A percentile compares a stretch with the other conserved stretches of the same genome.
Conservation (phyloP, 1,140 invertebrate genomes). For the Drosophila sucinea region DNA sequence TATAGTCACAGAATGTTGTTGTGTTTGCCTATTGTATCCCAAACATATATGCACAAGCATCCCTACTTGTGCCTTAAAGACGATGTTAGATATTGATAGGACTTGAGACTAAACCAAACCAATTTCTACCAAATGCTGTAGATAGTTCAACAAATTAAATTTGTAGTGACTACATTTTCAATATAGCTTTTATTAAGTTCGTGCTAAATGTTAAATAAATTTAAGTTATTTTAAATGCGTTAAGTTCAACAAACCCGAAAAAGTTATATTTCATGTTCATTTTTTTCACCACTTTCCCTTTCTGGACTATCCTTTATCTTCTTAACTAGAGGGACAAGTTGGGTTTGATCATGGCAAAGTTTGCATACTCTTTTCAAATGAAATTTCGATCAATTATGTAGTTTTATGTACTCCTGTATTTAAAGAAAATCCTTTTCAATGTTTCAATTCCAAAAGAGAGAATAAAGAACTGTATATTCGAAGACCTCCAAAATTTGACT, state of each 20-base stretch:
- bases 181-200: no score
- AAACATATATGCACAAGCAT: background rate
- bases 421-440: no score
- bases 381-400: no score
- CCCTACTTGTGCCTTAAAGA: background rate
- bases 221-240: background rate
- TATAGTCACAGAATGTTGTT: background rate
- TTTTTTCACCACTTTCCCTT: no score
- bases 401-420: no score
- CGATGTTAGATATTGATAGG: background rate
- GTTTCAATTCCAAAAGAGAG: no score
- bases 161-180: background rate
- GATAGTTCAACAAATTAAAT: background rate
- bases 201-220: background rate
- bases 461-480: no score
- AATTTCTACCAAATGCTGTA: background rate
- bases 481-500: no score
- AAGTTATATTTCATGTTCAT: background rate
- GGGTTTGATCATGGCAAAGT: no score
- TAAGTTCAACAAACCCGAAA: background rate
- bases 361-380: no score
- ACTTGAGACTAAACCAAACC: background rate
- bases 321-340: no score
- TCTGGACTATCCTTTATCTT: no score
- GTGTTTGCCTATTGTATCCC: conserved; percentile 10